Percentiles rank a stretch among this genome's conserved stretches.
These are phyloP conservation scores for Eurystomus gularis DNA, from an alignment of 2,113 vertebrate species.

Conservation along the genomic window DNA sequence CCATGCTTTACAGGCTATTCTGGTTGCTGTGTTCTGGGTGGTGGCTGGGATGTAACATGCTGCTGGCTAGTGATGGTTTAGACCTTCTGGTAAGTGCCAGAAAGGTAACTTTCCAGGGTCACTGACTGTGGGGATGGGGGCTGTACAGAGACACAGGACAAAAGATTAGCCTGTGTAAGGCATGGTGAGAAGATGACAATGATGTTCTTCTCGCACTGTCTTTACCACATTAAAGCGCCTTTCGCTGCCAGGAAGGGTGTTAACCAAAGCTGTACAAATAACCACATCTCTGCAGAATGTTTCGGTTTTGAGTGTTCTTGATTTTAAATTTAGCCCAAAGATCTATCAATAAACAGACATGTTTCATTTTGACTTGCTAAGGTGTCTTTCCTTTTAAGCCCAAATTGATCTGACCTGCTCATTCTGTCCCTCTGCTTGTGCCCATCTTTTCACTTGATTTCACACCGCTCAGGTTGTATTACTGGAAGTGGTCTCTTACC, in stretches of 20 bases:
- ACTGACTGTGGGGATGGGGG: not conserved
- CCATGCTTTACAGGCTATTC: not conserved
- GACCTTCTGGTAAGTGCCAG: not conserved
- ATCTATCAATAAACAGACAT: not conserved
- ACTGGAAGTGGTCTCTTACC: not conserved
- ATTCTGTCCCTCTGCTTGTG: not conserved
- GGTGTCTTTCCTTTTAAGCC: not conserved
- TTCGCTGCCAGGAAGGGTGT: constrained; percentile 64
- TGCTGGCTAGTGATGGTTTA: not conserved
- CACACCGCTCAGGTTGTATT: not conserved
- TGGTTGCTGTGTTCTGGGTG: not conserved
- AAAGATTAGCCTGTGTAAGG: not conserved
- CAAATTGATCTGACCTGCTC: not conserved
- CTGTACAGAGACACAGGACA: not conserved
- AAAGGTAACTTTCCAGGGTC: not conserved
- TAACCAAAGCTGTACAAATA: constrained; percentile 57
- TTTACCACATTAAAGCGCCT: constrained; percentile 13
- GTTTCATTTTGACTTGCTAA: constrained; percentile 36
- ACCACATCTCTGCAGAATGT: constrained; percentile 34
- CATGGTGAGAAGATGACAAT: not conserved
- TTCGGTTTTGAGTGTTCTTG: constrained; percentile 22
- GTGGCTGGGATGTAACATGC: not conserved
- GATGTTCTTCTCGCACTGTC: not conserved
- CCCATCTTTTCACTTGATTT: not conserved
- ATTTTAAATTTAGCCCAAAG: constrained; percentile 48